These are phyloP conservation scores for Synaphobranchus kaupii DNA, from an alignment of 2,797 vertebrate species.

Conservation along the genomic window DNA sequence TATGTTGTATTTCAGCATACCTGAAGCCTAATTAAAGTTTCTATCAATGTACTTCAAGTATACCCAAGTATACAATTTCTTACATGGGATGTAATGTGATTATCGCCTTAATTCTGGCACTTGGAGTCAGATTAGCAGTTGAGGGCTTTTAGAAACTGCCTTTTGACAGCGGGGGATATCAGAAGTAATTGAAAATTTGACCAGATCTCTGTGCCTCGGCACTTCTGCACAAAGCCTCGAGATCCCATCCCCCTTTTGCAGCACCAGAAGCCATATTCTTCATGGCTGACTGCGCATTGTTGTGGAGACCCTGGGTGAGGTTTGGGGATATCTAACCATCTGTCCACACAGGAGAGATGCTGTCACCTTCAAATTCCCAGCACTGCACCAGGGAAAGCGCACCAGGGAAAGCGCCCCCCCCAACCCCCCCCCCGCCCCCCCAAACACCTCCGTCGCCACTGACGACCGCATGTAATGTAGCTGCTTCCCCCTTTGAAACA, in stretches of 20 bases:
- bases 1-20: no score
- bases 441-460: conserved; percentile 14
- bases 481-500: neutral
- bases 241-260: conserved; percentile 61
- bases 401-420: conserved; percentile 26
- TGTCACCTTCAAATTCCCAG: conserved; percentile 41
- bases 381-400: conserved; percentile 41
- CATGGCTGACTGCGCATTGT: conserved; percentile 59
- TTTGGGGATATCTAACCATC: conserved; percentile 58
- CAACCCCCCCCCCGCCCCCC: neutral
- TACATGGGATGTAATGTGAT: conserved; percentile 35
- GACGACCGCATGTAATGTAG: neutral
- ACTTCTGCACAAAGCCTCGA: conserved; percentile 59
- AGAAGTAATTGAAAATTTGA: conserved; percentile 66
- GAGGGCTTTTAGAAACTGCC: conserved; percentile 55
- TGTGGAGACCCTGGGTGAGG: conserved; percentile 45
- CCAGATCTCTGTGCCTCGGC: conserved; percentile 60
- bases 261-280: conserved; percentile 56
- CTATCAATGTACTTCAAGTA: no score
- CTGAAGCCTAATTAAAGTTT: no score
- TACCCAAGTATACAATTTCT: no score
- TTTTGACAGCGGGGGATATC: conserved; percentile 60
- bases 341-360: conserved; percentile 53
- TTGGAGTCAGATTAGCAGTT: conserved; percentile 60
- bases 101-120: conserved; percentile 62